A percentile compares a stretch with the other conserved stretches of the same genome.
Evolutionary conservation across 2,888 invertebrate genomes (phyloP).

Genomic region (Bruchidius siliquastri): DNA sequence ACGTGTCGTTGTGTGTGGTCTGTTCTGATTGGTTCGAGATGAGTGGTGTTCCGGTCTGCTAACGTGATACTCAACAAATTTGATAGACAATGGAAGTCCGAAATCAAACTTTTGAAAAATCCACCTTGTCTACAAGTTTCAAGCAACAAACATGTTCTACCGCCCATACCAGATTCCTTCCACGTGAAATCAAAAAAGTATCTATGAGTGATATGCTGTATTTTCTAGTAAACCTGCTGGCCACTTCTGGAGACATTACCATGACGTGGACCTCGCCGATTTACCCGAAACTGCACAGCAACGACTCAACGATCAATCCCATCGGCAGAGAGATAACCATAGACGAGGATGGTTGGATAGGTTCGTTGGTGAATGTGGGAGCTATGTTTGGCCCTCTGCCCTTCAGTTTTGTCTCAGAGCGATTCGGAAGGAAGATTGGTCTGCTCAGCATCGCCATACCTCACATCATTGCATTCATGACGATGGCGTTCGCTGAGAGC

Average conservation of each 20-base stretch:
- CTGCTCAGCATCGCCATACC: slow-evolving; percentile 50
- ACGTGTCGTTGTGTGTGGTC: no score
- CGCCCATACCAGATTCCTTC: no score
- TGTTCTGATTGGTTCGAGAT: no score
- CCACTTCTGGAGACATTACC: slow-evolving; percentile 28
- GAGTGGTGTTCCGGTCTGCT: no score
- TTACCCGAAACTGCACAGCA: slow-evolving; percentile 27
- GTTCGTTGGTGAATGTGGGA: slow-evolving; percentile 48
- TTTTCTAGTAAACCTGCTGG: slow-evolving; percentile 29
- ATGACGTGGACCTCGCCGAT: slow-evolving; percentile 32
- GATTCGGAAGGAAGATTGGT: slow-evolving; percentile 61
- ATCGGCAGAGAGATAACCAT: slow-evolving; percentile 33
- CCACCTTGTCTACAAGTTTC: no score
- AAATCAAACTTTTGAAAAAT: no score
- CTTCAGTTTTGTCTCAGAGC: slow-evolving; percentile 61
- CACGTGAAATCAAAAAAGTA: no score
- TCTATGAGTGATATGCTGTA: no score
- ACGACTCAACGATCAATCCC: slow-evolving; percentile 34
- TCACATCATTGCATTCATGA: slow-evolving; percentile 26
- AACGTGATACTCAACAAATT: no score
- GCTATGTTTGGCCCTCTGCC: slow-evolving; percentile 59
- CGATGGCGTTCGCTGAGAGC: slow-evolving; percentile 25
- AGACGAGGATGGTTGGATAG: slow-evolving; percentile 50
- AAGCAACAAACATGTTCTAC: no score
- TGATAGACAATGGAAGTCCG: no score